Evolutionary conservation across 2,888 invertebrate genomes (phyloP).

Genomic region (Polydesmus complanatus): DNA sequence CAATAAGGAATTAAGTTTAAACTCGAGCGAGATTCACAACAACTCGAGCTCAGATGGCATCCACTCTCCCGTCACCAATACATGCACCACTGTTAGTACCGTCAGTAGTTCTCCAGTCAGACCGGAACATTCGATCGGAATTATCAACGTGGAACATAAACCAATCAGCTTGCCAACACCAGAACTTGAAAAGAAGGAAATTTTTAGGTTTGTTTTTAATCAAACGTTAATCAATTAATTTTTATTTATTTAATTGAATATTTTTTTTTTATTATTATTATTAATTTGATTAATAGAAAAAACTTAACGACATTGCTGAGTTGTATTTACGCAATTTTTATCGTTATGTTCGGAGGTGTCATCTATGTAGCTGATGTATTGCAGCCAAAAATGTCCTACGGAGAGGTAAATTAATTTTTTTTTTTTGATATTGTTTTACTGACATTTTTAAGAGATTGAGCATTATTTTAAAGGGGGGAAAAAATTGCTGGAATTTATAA

Average conservation of each 20-base stretch:
- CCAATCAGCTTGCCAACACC: constrained; percentile 23
- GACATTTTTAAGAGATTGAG: too few relatives aligned
- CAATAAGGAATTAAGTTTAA: not conserved
- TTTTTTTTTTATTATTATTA: not conserved
- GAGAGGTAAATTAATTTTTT: constrained; percentile 39
- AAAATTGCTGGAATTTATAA: too few relatives aligned
- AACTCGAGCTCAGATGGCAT: too few relatives aligned
- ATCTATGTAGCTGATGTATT: constrained; percentile 48
- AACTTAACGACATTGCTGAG: constrained; percentile 47
- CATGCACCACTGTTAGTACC: not conserved
- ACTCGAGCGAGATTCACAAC: not conserved
- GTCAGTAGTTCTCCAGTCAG: not conserved
- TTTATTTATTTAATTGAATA: not conserved
- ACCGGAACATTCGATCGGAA: not conserved
- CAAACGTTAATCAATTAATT: too few relatives aligned
- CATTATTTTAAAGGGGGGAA: too few relatives aligned
- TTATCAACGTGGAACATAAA: not conserved
- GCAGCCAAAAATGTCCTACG: constrained; percentile 26
- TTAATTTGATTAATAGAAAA: too few relatives aligned
- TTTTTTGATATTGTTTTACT: not conserved
- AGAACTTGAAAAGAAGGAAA: constrained; percentile 29
- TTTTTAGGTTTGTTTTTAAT: constrained; percentile 28
- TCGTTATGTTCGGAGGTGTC: constrained; percentile 51
- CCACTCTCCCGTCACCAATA: not conserved
- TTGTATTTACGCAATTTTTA: constrained; percentile 51